Base-by-base conservation (phyloP, 2,888 invertebrate species). In the Pyrgus malvae region DNA sequence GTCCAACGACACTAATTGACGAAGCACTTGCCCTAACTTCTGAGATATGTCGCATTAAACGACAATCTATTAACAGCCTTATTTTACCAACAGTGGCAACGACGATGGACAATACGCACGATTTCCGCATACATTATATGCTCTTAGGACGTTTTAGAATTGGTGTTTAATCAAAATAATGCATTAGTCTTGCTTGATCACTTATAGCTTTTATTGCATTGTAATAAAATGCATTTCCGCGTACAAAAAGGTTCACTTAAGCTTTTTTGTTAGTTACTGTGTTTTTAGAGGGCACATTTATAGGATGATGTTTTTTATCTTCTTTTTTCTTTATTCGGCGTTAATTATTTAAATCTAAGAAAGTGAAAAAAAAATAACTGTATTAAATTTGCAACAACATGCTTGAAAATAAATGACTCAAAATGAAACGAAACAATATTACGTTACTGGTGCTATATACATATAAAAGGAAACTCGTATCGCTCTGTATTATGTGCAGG, bases 1-100 rank as follows among this genome's bases (percentile, higher is more conserved):
- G 16, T 42, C 27, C 19, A 66, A 66, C 64, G 70, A 67, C 72
- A 72, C 76, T 80, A 80, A 80, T 80, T 80, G 80, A 76, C 72
- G 72, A 65, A 49, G 14, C 23, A 8, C 37, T 51, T 19, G 14
- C 44, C 37, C 17, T 9, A 37, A 5, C 17, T 37, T 37, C 37
- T 17, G 5, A 2, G 1, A 17, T 17, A 37, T 17, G 17, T 37
- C 17, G 8, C 17, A 17, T 17, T 37, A 35, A 37, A 37, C 17
- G 4, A n/a, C 37, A 37, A 5, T 17, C 17, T 5, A 37, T 37
- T 37, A n/a, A 17, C 7, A 37, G 5, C 17, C 17, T 17, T 37
- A 37, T 1, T 1, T 37, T 37, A 7, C 37, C 16, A 37, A 37
- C 17, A 4, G 17, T 42, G 35, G 11, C 35, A 37, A n/a, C n/a